These are phyloP conservation scores for Rallus limicola DNA, from an alignment of 2,113 vertebrate species.

Conservation along the genomic window DNA sequence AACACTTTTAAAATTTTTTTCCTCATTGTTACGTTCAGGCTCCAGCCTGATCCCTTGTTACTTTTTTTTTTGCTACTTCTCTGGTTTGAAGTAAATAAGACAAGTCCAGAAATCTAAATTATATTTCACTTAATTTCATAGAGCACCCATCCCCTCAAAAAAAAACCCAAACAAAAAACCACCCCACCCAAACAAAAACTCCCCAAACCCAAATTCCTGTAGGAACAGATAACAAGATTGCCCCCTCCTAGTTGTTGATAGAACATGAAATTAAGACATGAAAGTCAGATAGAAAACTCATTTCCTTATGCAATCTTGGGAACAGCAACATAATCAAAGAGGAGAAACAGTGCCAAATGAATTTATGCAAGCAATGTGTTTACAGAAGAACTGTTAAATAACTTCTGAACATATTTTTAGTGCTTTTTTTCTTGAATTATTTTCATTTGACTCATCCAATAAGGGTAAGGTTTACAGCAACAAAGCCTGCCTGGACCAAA, in stretches of 20 bases:
- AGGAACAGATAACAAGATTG: neutral
- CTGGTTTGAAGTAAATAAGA: neutral
- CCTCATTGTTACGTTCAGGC: neutral
- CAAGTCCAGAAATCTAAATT: neutral
- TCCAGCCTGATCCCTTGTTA: neutral
- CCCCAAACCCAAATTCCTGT: neutral
- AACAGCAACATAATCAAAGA: slow-evolving; percentile 2
- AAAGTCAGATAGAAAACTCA: slow-evolving; percentile 23
- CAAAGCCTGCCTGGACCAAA: neutral
- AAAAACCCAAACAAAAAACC: neutral
- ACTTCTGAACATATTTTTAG: neutral
- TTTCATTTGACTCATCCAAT: neutral
- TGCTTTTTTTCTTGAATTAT: neutral
- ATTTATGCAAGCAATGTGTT: neutral
- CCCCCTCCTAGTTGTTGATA: neutral
- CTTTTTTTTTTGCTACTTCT: neutral
- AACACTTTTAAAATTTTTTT: neutral
- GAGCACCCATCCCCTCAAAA: neutral
- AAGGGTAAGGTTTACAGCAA: neutral
- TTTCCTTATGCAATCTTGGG: neutral
- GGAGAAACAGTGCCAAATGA: neutral
- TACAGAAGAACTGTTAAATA: neutral
- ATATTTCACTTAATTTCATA: neutral
- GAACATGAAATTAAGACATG: neutral
- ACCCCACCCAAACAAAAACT: neutral